A percentile compares a stretch with the other conserved stretches of the same genome.
Conservation (phyloP, 2,888 invertebrate genomes). For the Agonopterix subpropinquella region DNA sequence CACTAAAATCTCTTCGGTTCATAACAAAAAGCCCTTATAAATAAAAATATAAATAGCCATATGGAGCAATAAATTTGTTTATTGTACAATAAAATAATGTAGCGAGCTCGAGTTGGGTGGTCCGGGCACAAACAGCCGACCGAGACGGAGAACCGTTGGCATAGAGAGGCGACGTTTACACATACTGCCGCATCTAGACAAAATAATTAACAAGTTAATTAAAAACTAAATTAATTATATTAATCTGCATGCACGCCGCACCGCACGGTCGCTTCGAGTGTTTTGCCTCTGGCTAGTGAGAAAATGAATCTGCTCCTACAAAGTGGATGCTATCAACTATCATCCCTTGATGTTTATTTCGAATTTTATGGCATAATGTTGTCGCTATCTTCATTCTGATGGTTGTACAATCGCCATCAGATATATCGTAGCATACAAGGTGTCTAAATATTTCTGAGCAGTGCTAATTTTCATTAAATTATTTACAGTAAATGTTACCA, state of each 20-base stretch:
- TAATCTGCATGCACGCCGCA: neutral
- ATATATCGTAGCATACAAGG: too few relatives aligned
- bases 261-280: neutral
- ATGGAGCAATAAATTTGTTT: conserved; percentile 74
- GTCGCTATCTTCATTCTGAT: too few relatives aligned
- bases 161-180: conserved; percentile 37
- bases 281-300: neutral
- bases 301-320: neutral
- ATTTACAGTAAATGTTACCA: too few relatives aligned
- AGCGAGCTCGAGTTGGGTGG: conserved; percentile 68
- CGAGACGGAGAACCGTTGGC: conserved; percentile 51
- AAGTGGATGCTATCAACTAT: too few relatives aligned
- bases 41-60: conserved; percentile 72
- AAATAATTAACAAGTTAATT: conserved; percentile 14
- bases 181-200: conserved; percentile 8
- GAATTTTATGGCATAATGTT: too few relatives aligned
- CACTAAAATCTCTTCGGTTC: conserved; percentile 44
- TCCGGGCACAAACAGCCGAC: conserved; percentile 56
- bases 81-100: conserved; percentile 75
- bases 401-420: too few relatives aligned
- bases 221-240: conserved; percentile 4
- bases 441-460: too few relatives aligned
- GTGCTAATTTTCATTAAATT: too few relatives aligned
- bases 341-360: too few relatives aligned
- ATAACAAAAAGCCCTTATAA: conserved; percentile 66